A percentile compares a stretch with the other conserved stretches of the same genome.
Conservation (phyloP, 2,888 invertebrate genomes). For the Cordylochernes scorpioides region DNA sequence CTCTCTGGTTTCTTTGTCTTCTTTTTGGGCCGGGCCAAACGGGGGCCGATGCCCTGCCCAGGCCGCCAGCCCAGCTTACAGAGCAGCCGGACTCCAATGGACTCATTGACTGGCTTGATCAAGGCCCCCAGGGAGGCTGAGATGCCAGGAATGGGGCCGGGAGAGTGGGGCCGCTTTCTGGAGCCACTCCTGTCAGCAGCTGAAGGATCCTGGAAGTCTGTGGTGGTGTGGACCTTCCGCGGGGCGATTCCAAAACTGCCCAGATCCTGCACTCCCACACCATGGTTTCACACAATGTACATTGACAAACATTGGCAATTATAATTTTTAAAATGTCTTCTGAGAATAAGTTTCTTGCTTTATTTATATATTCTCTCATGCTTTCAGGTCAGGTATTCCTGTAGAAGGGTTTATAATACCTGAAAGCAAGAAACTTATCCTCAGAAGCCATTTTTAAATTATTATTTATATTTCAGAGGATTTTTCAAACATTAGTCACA, state of each 20-base stretch:
- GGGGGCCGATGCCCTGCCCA: conserved; percentile 38
- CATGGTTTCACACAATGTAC: conserved; percentile 8
- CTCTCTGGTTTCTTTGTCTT: conserved; percentile 1
- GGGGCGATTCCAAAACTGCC: conserved; percentile 88
- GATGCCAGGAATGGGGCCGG: conserved; percentile 33
- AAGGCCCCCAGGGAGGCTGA: conserved; percentile 39
- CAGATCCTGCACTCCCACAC: conserved; percentile 51
- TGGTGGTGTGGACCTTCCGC: conserved; percentile 46
- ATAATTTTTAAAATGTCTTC: too few species aligned
- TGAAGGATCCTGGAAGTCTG: conserved; percentile 32
- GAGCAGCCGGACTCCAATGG: conserved; percentile 57
- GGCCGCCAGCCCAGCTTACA: conserved; percentile 75
- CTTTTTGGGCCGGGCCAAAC: conserved; percentile 6
- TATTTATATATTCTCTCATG: too few species aligned
- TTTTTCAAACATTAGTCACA: too few species aligned
- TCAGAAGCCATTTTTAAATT: too few species aligned
- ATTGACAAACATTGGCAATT: conserved; percentile 3
- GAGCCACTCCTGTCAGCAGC: conserved; percentile 13
- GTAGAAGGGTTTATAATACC: too few species aligned
- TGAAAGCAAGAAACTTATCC: too few species aligned
- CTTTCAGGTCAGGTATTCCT: too few species aligned
- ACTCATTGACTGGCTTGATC: conserved; percentile 46
- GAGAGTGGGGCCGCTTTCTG: conserved; percentile 15
- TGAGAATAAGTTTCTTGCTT: too few species aligned
- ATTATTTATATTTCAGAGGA: too few species aligned